phyloP scores from a whole-genome alignment of 1,140 invertebrate species.

The Bilobella aurantiaca region DNA sequence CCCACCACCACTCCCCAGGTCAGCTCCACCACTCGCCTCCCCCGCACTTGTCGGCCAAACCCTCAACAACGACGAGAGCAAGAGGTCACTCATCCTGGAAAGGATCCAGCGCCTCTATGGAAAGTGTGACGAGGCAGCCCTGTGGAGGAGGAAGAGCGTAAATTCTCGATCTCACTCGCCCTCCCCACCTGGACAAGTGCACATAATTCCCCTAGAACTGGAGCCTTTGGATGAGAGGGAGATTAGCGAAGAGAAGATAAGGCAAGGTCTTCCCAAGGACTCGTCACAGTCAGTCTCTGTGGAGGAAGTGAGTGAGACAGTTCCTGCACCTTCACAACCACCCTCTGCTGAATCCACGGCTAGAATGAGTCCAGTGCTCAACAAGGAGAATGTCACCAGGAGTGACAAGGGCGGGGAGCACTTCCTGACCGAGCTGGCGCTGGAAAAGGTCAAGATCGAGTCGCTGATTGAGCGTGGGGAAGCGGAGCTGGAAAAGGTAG shows the following conservation, averaged over 20 bases:
- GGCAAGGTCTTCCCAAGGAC: too few relatives aligned
- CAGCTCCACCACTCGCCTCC: conserved; percentile 9
- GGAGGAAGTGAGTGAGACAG: too few relatives aligned
- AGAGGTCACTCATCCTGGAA: conserved; percentile 69
- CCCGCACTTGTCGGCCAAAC: background rate
- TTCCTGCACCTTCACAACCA: background rate
- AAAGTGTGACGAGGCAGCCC: conserved; percentile 57
- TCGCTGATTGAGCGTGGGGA: conserved; percentile 58
- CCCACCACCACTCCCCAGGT: conserved; percentile 20
- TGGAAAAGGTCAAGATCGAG: conserved; percentile 56
- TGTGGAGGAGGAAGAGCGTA: conserved; percentile 38
- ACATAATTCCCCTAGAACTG: too few relatives aligned
- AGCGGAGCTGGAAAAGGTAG: conserved; percentile 44
- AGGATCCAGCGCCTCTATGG: conserved; percentile 76
- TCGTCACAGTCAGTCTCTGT: too few relatives aligned
- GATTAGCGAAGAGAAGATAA: too few relatives aligned
- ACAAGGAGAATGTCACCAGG: conserved; percentile 10
- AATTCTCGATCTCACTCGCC: background rate
- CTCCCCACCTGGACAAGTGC: background rate
- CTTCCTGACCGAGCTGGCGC: conserved; percentile 48
- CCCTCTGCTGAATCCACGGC: background rate
- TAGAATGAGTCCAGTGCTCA: conserved; percentile 1
- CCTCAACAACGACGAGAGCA: background rate
- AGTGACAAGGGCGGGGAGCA: conserved; percentile 50
- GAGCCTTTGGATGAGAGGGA: too few relatives aligned